A percentile compares a stretch with the other conserved stretches of the same genome.
phyloP scores from a whole-genome alignment of 2,797 vertebrate genomes.

The Somateria mollissima region DNA sequence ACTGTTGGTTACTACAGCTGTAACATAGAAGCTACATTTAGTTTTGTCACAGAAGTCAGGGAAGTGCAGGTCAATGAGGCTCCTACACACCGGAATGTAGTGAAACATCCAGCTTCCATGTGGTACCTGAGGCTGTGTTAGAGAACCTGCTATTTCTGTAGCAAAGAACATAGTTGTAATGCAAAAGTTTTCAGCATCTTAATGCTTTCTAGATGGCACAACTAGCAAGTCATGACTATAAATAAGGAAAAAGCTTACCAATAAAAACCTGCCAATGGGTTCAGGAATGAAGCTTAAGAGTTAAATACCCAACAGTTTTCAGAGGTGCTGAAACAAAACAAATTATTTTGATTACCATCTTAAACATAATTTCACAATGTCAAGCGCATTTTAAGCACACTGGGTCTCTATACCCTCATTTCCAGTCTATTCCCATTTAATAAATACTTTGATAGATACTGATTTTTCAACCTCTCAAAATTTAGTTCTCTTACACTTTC shows the following conservation, averaged over 20 bases:
- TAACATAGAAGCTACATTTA: background rate
- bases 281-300: background rate
- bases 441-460: background rate
- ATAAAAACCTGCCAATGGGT: background rate
- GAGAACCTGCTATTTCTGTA: background rate
- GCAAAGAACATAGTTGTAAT: background rate
- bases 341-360: background rate
- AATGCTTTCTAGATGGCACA: background rate
- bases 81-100: accelerated
- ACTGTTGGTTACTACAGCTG: background rate
- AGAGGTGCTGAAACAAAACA: background rate
- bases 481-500: background rate
- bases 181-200: background rate
- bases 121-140: background rate
- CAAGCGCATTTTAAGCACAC: background rate
- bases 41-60: background rate
- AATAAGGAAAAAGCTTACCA: background rate
- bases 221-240: background rate
- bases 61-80: background rate
- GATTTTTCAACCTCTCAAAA: background rate
- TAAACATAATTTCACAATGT: background rate
- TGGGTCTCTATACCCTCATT: background rate
- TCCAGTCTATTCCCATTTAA: background rate
- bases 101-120: background rate
- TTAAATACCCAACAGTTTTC: background rate